A percentile compares a stretch with the other conserved stretches of the same genome.
phyloP scores from a whole-genome alignment of 2,888 invertebrate genomes.

The Philaethria dido region DNA sequence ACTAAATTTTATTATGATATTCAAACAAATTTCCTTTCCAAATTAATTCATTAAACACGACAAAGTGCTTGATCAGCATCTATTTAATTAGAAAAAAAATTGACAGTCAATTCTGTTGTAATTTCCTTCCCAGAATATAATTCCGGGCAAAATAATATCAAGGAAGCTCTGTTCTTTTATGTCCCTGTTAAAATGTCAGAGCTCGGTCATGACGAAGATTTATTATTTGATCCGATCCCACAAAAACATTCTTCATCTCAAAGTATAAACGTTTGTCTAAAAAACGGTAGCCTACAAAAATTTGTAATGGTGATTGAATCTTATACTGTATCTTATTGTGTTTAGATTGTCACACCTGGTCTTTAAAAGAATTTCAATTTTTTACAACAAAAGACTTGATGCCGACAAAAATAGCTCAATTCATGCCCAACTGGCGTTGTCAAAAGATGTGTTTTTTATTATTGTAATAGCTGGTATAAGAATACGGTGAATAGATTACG shows the following conservation, averaged over 20 bases:
- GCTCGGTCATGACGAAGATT: constrained; percentile 41
- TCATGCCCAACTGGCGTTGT: neutral
- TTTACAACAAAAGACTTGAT: constrained; percentile 3
- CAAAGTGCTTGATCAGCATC: constrained; percentile 22
- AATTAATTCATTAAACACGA: constrained; percentile 3
- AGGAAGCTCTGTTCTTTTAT: constrained; percentile 39
- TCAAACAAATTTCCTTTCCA: neutral
- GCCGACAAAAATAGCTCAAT: constrained; percentile 16
- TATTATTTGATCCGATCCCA: constrained; percentile 39
- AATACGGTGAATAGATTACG: neutral
- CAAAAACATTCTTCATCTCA: constrained; percentile 37
- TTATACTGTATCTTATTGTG: constrained; percentile 21
- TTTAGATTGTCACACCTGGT: constrained; percentile 14
- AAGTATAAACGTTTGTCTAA: constrained; percentile 16
- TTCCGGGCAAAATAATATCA: constrained; percentile 39
- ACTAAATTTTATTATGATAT: neutral
- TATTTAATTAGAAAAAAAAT: constrained; percentile 31
- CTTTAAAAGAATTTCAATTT: constrained; percentile 9
- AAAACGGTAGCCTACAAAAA: constrained; percentile 33
- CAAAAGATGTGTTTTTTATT: constrained; percentile 4
- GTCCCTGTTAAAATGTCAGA: constrained; percentile 43
- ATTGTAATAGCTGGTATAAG: neutral
- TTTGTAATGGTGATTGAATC: constrained; percentile 34
- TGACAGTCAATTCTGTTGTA: constrained; percentile 31
- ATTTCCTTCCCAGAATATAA: constrained; percentile 34